Conservation (phyloP, 92 coral and sea anemone species). For the Parazoanthus swiftii region DNA sequence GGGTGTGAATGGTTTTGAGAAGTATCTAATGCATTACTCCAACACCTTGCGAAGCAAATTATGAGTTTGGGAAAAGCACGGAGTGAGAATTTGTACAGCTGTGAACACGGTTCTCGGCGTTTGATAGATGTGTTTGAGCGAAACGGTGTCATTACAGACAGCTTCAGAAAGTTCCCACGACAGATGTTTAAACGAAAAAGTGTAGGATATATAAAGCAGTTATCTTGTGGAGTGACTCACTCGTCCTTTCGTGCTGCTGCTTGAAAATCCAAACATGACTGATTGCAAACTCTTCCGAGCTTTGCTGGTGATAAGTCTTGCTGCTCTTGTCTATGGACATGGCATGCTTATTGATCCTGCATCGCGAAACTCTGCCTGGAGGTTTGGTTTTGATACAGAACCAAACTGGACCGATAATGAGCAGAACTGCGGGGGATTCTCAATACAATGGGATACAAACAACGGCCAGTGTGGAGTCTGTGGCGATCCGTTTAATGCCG, state of each 20-base stretch:
- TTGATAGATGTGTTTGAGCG: neutral
- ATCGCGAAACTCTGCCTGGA: conserved; percentile 37
- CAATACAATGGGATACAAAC: conserved; percentile 2
- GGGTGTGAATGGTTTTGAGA: no score
- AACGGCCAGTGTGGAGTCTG: conserved; percentile 50
- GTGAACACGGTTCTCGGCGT: neutral
- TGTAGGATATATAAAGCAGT: no score
- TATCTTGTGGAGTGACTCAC: neutral
- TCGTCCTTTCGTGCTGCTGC: neutral
- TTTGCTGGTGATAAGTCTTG: neutral
- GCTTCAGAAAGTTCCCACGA: neutral
- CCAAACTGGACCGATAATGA: conserved; percentile 24
- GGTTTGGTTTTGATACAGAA: conserved; percentile 6
- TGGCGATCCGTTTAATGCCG: conserved; percentile 37
- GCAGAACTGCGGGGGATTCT: conserved; percentile 41
- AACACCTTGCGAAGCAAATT: neutral
- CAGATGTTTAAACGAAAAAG: neutral
- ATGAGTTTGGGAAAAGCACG: neutral
- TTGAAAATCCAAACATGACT: neutral
- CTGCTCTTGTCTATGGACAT: conserved; percentile 24
- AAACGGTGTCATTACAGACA: neutral
- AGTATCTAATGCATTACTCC: no score
- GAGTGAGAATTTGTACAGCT: neutral
- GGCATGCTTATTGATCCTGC: conserved; percentile 34
- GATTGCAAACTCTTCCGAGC: neutral